Evolutionary conservation across 2,113 vertebrate species (phyloP).

Genomic region (Erythrolamprus reginae): DNA sequence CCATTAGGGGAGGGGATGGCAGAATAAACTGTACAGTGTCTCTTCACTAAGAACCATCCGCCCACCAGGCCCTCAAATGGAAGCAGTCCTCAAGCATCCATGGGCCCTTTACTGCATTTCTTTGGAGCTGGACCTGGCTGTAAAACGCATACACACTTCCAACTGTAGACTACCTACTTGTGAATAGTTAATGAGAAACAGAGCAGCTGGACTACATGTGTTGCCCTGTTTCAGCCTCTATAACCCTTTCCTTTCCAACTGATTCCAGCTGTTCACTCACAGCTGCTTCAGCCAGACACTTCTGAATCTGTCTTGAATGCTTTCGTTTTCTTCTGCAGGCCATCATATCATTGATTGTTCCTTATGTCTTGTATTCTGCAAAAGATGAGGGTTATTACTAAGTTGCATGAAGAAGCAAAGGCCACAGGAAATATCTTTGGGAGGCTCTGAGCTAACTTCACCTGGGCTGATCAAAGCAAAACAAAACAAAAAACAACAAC

Average conservation of each 20-base stretch:
- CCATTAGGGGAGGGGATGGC: background rate
- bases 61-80: background rate
- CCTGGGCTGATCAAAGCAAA: background rate
- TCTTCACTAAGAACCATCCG: background rate
- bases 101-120: background rate
- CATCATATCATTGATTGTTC: background rate
- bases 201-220: conserved; percentile 8
- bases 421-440: background rate
- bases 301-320: background rate
- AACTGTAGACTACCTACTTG: background rate
- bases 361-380: background rate
- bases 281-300: conserved; percentile 5
- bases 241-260: conserved; percentile 13
- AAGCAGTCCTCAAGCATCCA: background rate
- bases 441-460: background rate
- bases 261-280: conserved; percentile 21
- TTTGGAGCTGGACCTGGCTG: background rate
- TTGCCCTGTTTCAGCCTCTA: conserved; percentile 5
- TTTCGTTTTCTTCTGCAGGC: background rate
- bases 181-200: background rate
- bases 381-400: background rate
- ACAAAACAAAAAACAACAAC: background rate
- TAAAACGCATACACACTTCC: background rate
- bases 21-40: background rate
- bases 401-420: background rate